Conservation (phyloP, 2,797 vertebrate genomes). For the Rhincodon typus region DNA sequence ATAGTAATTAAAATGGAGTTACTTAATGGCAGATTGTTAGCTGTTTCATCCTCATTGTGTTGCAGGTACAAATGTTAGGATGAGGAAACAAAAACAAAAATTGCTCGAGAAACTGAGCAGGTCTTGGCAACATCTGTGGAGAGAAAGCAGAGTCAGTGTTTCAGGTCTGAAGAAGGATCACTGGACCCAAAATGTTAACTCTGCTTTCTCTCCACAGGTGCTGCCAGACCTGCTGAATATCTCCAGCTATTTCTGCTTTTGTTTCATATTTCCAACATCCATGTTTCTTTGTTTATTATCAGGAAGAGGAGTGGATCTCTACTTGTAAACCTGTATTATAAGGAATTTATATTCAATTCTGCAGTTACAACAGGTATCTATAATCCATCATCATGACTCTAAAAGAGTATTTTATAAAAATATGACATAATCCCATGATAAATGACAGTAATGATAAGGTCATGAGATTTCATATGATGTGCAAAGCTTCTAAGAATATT, state of each 20-base stretch:
- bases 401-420: not conserved
- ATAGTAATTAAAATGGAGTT: not conserved
- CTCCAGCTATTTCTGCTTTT: no score
- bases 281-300: not conserved
- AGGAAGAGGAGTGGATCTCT: not conserved
- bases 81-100: no score
- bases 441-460: not conserved
- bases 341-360: not conserved
- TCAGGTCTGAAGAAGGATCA: no score
- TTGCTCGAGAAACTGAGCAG: no score
- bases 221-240: no score
- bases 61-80: not conserved
- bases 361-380: not conserved
- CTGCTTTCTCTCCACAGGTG: no score
- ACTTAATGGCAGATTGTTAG: not conserved
- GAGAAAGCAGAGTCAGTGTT: no score
- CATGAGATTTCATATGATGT: not conserved
- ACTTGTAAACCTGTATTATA: not conserved
- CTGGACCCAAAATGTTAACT: no score
- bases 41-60: not conserved
- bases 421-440: not conserved
- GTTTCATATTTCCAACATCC: no score
- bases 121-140: no score
- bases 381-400: not conserved
- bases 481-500: not conserved